Base-by-base conservation (phyloP, 1,140 invertebrate genomes). In the Cyclargus thomasi region DNA sequence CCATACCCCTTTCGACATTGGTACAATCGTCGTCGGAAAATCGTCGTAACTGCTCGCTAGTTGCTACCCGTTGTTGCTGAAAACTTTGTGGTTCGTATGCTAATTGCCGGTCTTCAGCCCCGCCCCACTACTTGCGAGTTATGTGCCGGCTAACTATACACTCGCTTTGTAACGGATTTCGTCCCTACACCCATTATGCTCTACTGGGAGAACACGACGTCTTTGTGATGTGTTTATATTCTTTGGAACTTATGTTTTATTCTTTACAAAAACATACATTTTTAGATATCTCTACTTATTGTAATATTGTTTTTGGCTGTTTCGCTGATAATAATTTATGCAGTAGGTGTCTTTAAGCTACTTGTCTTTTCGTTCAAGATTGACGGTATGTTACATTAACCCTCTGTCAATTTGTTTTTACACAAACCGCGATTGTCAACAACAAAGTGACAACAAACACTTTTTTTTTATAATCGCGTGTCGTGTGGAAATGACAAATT, bases 91-190 rank as follows among this genome's bases (percentile, higher is more conserved):
- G 20, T 23, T 67, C 20, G 20, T 65, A 65, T 65, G 64, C 64
- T 65, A 53, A 65, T 65, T 65, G 64, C 17, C 55, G 18, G 55
- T 65, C 64, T 65, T 20, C 53, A 17, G 11, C 53, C 64, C 63
- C 63, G 29, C 68, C 39, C 63, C 36, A 18, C 55, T 18, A 65
- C 64, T 69, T 53, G 17, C 14, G 39, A 69, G 57, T 62, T 62
- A 47, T 69, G 64, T 65, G 53, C 22, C 57, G 64, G 64, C 64
- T 53, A 65, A 53, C 39, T 23, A 53, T 47, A 53, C 20, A 23
- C 39, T 65, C 23, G 64, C 64, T 53, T 17, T 23, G 39, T 47
- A 53, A 65, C 16, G 22, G 29, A 53, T 64, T 64, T 64, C 21
- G 55, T 59, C 55, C 55, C 55, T 59, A 47, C 39, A 47, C 39